These are phyloP conservation scores for Cydia splendana DNA, from an alignment of 1,140 invertebrate genomes.

Conservation along the genomic window DNA sequence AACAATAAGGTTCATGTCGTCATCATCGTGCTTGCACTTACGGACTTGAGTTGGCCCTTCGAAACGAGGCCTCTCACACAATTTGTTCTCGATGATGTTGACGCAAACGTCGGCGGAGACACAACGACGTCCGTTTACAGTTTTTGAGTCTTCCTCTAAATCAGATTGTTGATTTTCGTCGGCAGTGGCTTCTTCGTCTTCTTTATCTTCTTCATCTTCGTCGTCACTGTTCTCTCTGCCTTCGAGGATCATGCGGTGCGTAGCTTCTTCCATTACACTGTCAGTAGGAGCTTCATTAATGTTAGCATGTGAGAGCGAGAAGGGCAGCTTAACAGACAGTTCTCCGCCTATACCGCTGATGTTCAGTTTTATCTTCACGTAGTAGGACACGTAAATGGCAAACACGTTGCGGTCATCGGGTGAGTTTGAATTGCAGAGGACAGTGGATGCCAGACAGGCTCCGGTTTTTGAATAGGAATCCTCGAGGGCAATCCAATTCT, in stretches of 20 bases:
- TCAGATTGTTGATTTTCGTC: constrained; percentile 44
- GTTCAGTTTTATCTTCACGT: constrained; percentile 91
- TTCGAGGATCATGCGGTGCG: constrained; percentile 74
- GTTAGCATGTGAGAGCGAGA: constrained; percentile 82
- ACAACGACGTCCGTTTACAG: constrained; percentile 59
- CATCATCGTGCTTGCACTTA: constrained; percentile 65
- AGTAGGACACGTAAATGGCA: constrained; percentile 94
- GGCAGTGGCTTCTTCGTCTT: constrained; percentile 33
- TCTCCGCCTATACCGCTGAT: constrained; percentile 90
- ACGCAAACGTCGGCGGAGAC: constrained; percentile 69
- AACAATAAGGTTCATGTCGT: constrained; percentile 76
- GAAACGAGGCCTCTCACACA: constrained; percentile 60
- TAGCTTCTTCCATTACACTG: constrained; percentile 71
- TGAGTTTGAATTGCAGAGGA: constrained; percentile 81
- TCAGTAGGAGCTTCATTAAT: constrained; percentile 76
- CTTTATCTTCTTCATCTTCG: constrained; percentile 44
- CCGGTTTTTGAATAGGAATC: constrained; percentile 87
- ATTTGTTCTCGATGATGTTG: constrained; percentile 71
- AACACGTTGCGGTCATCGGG: constrained; percentile 90
- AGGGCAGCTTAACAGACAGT: constrained; percentile 89
- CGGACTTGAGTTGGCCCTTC: constrained; percentile 65
- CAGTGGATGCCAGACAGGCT: constrained; percentile 85
- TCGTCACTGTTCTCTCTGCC: constrained; percentile 72
- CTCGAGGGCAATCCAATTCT: constrained; percentile 91
- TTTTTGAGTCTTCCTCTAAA: constrained; percentile 54